A percentile compares a stretch with the other conserved stretches of the same genome.
Conservation (phyloP, 2,113 vertebrate species). For the Gadus macrocephalus region DNA sequence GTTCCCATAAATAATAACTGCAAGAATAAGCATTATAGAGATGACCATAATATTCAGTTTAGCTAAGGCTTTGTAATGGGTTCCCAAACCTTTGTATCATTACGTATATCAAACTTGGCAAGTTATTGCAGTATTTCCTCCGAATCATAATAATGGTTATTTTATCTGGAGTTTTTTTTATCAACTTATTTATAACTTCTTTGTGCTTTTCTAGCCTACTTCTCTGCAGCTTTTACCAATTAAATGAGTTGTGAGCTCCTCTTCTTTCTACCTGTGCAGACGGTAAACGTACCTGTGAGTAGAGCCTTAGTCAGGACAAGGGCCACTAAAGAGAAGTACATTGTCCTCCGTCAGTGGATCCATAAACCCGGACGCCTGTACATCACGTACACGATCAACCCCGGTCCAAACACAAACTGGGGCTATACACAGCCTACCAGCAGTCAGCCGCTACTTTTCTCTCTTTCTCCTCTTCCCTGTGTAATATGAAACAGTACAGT, state of each 20-base stretch:
- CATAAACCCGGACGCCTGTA: conserved; percentile 70
- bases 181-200: conserved; percentile 8
- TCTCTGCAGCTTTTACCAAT: neutral
- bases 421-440: conserved; percentile 51
- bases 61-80: no score
- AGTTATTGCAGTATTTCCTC: neutral
- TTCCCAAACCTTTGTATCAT: no score
- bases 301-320: conserved; percentile 76
- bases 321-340: conserved; percentile 73
- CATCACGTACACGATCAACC: conserved; percentile 52
- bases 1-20: no score
- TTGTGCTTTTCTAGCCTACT: neutral
- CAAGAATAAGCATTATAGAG: no score
- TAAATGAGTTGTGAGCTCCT: neutral
- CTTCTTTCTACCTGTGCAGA: conserved; percentile 37
- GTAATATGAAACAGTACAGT: conserved; percentile 78
- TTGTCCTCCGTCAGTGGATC: conserved; percentile 72
- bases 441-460: conserved; percentile 59
- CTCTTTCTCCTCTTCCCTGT: conserved; percentile 62
- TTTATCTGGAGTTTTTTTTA: neutral
- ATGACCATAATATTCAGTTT: no score
- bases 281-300: conserved; percentile 70
- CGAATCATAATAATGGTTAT: neutral
- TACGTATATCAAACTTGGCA: no score
- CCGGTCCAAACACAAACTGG: conserved; percentile 53